Evolutionary conservation across 2,888 invertebrate genomes (phyloP).

Genomic region (Lysandra coridon): DNA sequence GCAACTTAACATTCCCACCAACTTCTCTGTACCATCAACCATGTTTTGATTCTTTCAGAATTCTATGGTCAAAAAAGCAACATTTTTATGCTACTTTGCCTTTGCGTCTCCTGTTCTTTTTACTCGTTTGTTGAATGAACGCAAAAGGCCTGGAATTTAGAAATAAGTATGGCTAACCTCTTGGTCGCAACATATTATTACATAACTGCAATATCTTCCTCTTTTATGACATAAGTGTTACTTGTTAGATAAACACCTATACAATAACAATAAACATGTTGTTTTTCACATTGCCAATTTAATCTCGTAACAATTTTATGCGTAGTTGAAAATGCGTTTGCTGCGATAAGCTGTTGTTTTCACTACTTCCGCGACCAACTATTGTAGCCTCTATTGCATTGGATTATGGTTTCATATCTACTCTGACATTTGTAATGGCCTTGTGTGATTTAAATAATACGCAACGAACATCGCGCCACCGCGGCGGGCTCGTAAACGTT

Average conservation of each 20-base stretch:
- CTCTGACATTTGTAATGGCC: conserved; percentile 57
- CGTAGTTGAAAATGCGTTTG: conserved; percentile 28
- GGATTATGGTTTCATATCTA: conserved; percentile 55
- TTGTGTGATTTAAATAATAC: conserved; percentile 70
- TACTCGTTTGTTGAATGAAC: not conserved
- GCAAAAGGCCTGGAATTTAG: not conserved
- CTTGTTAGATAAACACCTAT: conserved; percentile 10
- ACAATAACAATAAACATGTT: conserved; percentile 30
- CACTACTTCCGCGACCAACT: conserved; percentile 20
- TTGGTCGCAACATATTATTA: not conserved
- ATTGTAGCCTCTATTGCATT: conserved; percentile 31
- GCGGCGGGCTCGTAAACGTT: conserved; percentile 57
- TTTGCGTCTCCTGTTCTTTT: not conserved
- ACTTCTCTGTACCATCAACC: not conserved
- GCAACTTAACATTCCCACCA: not conserved
- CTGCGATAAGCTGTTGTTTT: conserved; percentile 25
- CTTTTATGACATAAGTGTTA: conserved; percentile 26
- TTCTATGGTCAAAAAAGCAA: no score
- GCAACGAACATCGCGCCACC: conserved; percentile 57
- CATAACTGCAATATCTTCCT: conserved; percentile 12
- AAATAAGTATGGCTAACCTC: not conserved
- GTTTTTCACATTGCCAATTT: conserved; percentile 28
- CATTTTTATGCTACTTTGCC: no score
- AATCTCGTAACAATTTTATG: conserved; percentile 26
- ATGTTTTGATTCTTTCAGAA: not conserved